Base-by-base conservation (phyloP, 2,113 vertebrate genomes). In the Salvelinus alpinus region DNA sequence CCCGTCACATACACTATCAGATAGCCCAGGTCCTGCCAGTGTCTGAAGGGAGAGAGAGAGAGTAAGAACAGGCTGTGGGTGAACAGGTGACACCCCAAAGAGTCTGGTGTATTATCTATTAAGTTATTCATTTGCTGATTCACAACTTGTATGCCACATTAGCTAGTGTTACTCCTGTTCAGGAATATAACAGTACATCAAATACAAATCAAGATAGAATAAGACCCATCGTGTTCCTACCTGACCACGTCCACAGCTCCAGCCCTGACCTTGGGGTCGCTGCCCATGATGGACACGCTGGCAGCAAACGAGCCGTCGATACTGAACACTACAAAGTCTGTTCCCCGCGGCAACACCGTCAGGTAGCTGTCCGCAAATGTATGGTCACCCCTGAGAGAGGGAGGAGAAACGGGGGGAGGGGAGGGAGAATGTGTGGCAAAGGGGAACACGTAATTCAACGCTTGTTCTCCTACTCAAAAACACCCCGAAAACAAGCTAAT, bases 271-370 rank as follows among this genome's bases (percentile, higher is more conserved):
- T 99, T 99, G 73, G 98, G 98, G 89, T 99, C 98, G 0, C 98
- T 99, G 83, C 98, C 98, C 98, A 99, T 99, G 88, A 99, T 98
- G 69, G 98, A 99, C n/a, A 99, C 97, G 0, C 98, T 99, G 87
- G 98, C 98, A 0, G 98, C 97, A 9, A 99, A 99, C 18, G 98
- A 99, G n/a, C 98, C 97, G 0, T 99, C 98, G 0, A 99, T 99
- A 78, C 98, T 99, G 93, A 99, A 99, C 74, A 99, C 98, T 16
- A 99, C 98, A 0, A 97, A 98, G 92, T 99, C 97, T 0, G 96
- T 97, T 80, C 95, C 95, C 74, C 90, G 94, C 0, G 98, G 98
- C 65, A 99, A 90, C 51, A 99, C 89, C 0, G 95, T 97, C 64
- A 99, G 94, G 82, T 97, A 99, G 91, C 97, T 98, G 91, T 99